phyloP scores from a whole-genome alignment of 1,140 invertebrate genomes.

The Brachionus rubens region DNA sequence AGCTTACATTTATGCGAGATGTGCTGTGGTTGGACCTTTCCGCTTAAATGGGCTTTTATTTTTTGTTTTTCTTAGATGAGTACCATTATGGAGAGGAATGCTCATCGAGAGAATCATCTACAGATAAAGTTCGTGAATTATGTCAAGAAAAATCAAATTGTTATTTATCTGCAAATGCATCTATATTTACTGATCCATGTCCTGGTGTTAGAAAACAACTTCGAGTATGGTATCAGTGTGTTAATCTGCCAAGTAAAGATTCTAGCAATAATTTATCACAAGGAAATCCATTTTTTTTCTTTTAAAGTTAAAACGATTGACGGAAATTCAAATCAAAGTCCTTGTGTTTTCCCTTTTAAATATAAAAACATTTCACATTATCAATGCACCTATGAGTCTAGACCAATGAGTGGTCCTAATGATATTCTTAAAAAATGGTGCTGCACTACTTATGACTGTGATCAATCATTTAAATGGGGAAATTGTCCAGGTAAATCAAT shows the following conservation, averaged over 20 bases:
- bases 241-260: conserved; percentile 14
- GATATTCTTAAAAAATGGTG: conserved; percentile 43
- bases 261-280: not conserved
- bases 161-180: not conserved
- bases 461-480: conserved; percentile 28
- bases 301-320: conserved; percentile 7
- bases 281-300: not conserved
- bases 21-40: too few relatives aligned
- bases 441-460: conserved; percentile 17
- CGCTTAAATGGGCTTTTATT: too few relatives aligned
- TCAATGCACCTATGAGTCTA: conserved; percentile 20
- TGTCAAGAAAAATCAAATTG: conserved; percentile 39
- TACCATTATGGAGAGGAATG: conserved; percentile 32
- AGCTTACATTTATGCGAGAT: too few relatives aligned
- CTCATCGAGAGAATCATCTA: not conserved
- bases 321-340: conserved; percentile 34
- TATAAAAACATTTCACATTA: conserved; percentile 41
- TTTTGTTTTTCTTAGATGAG: too few relatives aligned
- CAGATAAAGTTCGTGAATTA: conserved; percentile 16
- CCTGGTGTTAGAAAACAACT: conserved; percentile 38
- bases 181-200: conserved; percentile 29
- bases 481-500: conserved; percentile 21
- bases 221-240: conserved; percentile 44
- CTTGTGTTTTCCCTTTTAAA: conserved; percentile 41
- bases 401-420: not conserved